Evolutionary conservation across 1,140 invertebrate species (phyloP), one percentile per base, ranked within the genome.

Genomic region (Euura saliciscinereae): DNA sequence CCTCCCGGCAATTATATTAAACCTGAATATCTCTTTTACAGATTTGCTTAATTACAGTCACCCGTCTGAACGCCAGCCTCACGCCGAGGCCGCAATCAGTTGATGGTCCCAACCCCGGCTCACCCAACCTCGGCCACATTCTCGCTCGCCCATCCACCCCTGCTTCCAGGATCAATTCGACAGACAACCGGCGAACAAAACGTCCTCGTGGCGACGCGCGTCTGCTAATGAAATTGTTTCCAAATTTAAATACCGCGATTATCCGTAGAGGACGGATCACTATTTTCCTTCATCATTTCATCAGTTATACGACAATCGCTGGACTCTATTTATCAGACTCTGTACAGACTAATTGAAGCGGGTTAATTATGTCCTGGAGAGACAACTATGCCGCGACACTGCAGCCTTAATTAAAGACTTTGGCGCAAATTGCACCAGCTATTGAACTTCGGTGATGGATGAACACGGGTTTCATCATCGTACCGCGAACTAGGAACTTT

Each of bases 161-260:
- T 44, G 6, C n/a, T 43, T 46, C 45, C 68, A 45, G 71, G 73
- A 73, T 76, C 75, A 74, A 77, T 73, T 67, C 44, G 67, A 68
- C 73, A 64, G 64, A 51, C 70, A 51, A 43, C 72, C 68, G 68
- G 43, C 7, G 28, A 64, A 78, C 75, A 79, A 78, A 74, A 65
- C 67, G 66, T 7, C 10, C 44, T 66, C 13, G 44, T 65, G 69
- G 65, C 70, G 28, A 65, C 73, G 66, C 28, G 28, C 66, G 44
- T 46, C 46, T 73, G 71, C 78, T 77, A 75, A 79, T 76, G 78
- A 79, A 79, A 79, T 79, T 79, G 78, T 79, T 78, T 77, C 70
- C 76, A 74, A 79, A 79, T 79, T 79, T 75, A 70, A 65, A 72
- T n/a, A 66, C 74, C 65, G 71, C 44, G 71, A 44, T 73, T 5